phyloP scores from a whole-genome alignment of 1,140 invertebrate genomes.

The Heliconius hermathena region DNA sequence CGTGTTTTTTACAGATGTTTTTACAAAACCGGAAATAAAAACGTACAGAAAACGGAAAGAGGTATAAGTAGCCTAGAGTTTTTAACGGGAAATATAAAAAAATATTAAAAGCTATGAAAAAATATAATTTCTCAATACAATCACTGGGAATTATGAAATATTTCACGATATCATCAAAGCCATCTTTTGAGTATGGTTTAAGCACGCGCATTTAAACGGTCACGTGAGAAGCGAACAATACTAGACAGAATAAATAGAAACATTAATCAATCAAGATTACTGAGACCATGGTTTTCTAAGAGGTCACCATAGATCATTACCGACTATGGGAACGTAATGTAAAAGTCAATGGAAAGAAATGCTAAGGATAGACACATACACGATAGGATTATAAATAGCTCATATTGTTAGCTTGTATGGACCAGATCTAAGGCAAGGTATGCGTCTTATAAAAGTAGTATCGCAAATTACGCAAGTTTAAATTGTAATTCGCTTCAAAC shows the following conservation, averaged over 20 bases:
- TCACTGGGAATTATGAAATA: neutral
- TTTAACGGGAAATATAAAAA: no score
- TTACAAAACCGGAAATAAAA: no score
- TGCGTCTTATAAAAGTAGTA: neutral
- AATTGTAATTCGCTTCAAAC: neutral
- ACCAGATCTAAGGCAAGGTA: neutral
- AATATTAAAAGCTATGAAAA: neutral
- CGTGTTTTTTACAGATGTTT: neutral
- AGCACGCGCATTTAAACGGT: constrained; percentile 33
- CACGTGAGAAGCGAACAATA: constrained; percentile 42
- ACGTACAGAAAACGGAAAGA: no score
- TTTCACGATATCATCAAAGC: constrained; percentile 24
- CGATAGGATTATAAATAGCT: neutral
- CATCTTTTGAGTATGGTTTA: constrained; percentile 13
- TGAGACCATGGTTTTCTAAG: constrained; percentile 47
- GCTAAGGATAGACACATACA: neutral
- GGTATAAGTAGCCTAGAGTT: no score
- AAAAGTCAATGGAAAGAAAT: constrained; percentile 16
- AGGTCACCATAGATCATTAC: constrained; percentile 47
- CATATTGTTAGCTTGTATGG: neutral
- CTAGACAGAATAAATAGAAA: constrained; percentile 46
- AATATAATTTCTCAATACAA: neutral
- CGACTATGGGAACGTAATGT: constrained; percentile 42
- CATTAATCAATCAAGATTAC: constrained; percentile 58
- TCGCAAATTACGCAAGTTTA: neutral